A percentile compares a stretch with the other conserved stretches of the same genome.
phyloP scores from a whole-genome alignment of 2,113 vertebrate genomes.

The Callipepla californica region DNA sequence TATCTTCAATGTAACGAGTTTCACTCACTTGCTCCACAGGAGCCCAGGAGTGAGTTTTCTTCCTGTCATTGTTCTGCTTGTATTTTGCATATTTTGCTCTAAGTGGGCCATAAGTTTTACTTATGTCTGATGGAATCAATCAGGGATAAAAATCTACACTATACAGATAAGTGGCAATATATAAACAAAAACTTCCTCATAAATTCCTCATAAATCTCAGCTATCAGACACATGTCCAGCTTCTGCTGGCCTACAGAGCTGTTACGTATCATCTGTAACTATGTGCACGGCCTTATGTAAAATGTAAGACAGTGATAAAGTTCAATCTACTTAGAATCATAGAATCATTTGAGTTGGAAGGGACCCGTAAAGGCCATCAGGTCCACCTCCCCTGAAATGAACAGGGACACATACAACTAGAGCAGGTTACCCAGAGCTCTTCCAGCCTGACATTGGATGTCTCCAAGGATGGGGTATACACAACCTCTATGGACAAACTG shows the following conservation, averaged over 20 bases:
- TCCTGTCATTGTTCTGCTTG: not conserved
- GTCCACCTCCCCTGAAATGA: no score
- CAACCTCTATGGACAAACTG: no score
- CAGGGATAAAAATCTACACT: not conserved
- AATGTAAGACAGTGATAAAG: not conserved
- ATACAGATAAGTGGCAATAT: not conserved
- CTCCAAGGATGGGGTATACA: no score
- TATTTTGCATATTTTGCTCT: not conserved
- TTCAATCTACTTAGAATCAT: not conserved
- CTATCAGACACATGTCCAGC: not conserved
- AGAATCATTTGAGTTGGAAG: no score
- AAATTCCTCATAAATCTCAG: not conserved
- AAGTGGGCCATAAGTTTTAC: not conserved
- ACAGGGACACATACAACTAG: no score
- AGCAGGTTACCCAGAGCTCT: no score
- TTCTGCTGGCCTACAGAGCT: not conserved
- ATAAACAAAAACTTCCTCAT: not conserved
- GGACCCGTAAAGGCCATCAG: no score
- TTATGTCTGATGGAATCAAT: not conserved
- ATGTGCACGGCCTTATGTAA: not conserved
- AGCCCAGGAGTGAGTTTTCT: accelerated
- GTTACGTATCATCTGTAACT: not conserved
- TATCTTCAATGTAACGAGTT: not conserved
- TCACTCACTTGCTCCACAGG: not conserved
- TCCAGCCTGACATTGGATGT: no score